phyloP scores from a whole-genome alignment of 2,888 invertebrate species.

The Plemyria rubiginata region DNA sequence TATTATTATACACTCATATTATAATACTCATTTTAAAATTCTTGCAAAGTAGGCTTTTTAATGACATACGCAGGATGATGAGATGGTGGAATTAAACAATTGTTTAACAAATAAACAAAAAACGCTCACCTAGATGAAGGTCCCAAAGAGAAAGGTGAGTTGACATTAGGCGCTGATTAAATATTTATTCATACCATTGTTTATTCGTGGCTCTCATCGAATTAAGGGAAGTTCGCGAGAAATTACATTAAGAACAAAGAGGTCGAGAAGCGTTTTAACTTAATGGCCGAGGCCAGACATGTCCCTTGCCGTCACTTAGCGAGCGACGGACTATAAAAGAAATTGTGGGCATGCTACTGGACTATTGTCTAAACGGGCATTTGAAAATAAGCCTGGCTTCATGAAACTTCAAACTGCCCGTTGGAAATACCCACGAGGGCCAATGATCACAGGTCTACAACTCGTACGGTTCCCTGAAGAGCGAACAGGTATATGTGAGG shows the following conservation, averaged over 20 bases:
- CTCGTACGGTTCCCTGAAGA: not conserved
- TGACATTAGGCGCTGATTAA: slow-evolving; percentile 23
- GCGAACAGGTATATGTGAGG: not conserved
- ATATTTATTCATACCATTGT: slow-evolving; percentile 49
- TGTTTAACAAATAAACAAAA: not conserved
- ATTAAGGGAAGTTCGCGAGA: slow-evolving; percentile 64
- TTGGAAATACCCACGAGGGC: not conserved
- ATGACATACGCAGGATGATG: not conserved
- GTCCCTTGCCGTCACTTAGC: slow-evolving; percentile 62
- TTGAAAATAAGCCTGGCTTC: slow-evolving; percentile 24
- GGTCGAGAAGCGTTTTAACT: slow-evolving; percentile 62
- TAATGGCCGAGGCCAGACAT: slow-evolving; percentile 58
- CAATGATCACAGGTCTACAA: slow-evolving; percentile 5
- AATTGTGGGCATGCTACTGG: slow-evolving; percentile 44
- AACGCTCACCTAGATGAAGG: slow-evolving; percentile 8
- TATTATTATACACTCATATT: too few species aligned
- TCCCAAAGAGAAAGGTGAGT: not conserved
- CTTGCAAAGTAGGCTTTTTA: not conserved
- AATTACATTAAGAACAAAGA: slow-evolving; percentile 67
- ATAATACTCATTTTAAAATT: too few species aligned
- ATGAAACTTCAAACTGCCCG: slow-evolving; percentile 6
- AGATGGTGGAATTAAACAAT: not conserved
- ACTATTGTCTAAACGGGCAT: slow-evolving; percentile 25
- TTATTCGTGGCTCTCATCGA: slow-evolving; percentile 61
- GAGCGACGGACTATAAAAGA: slow-evolving; percentile 50